Base-by-base conservation (phyloP, 2,113 vertebrate genomes). In the Aptenodytes patagonicus region DNA sequence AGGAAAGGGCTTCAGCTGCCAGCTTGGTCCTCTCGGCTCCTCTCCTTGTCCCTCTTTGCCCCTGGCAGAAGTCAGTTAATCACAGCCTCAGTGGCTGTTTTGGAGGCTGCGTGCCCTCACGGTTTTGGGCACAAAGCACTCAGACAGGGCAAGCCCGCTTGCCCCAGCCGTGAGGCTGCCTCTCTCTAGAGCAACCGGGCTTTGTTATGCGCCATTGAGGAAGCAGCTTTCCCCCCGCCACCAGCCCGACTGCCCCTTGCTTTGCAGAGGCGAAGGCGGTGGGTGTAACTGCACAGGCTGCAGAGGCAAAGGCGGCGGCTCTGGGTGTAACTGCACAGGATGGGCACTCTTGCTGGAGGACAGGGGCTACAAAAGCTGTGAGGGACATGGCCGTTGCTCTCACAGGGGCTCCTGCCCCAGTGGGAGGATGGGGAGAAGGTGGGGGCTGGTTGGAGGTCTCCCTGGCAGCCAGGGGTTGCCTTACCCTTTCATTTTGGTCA, bases 101-200 rank as follows among this genome's bases (percentile, higher is more conserved):
- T 2, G 1, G 54, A 47, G 25, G 40, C 29, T 38, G 10, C 2
- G 0, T 32, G 25, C 5, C 10, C 40, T 20, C 1, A 0, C 2
- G 1, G 7, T 52, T 88, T 22, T 1, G 11, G 46, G 42, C 20
- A 42, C 0, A 3, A 58, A 83, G 34, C 24, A 13, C 26, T 54
- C 2, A 3, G 24, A 26, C 1, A 2, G 36, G 26, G 16, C 5
- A 9, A 91, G 34, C 26, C 31, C 2, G 2, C 0, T 73, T 47
- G 29, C 46, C 17, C 34, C 7, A 3, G 34, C 16, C n/a, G 8
- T 15, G 2, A 22, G 49, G n/a, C 4, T 85, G 32, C 49, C 21
- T 57, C 38, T 47, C 38, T 47, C 2, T 3, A 19, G 46, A 47
- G 51, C 76, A 89, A 19, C 34, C 1, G 4, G 38, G 34, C 49